A percentile compares a stretch with the other conserved stretches of the same genome.
phyloP scores from a whole-genome alignment of 2,888 invertebrate species.

The Trachelus tabidus region DNA sequence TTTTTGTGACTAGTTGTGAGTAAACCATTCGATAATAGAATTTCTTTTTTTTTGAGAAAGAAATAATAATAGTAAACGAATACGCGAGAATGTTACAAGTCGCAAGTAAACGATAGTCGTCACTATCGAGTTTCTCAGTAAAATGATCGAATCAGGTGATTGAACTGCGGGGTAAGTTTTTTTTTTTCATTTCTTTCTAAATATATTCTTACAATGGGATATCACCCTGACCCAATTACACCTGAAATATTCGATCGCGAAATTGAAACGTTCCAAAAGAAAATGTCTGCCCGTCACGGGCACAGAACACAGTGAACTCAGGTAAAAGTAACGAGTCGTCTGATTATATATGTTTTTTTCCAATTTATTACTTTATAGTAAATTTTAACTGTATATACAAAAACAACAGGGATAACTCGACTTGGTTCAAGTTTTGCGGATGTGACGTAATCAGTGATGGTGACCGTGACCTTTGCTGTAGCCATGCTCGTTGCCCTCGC shows the following conservation, averaged over 20 bases:
- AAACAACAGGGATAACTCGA: neutral
- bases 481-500: constrained; percentile 67
- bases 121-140: neutral
- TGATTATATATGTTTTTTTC: neutral
- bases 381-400: neutral
- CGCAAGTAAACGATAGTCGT: neutral
- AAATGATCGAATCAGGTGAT: neutral
- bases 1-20: neutral
- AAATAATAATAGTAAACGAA: neutral
- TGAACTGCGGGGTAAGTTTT: neutral
- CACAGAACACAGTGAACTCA: neutral
- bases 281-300: neutral
- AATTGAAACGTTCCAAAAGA: neutral
- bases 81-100: neutral
- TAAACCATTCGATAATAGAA: neutral
- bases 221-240: neutral
- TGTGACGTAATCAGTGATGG: neutral
- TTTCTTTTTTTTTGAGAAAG: neutral
- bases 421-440: neutral
- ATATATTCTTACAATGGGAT: neutral
- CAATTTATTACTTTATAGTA: neutral
- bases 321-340: neutral
- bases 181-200: neutral
- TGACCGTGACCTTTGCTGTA: constrained; percentile 56
- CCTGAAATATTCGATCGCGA: neutral